Percentiles rank a stretch among this genome's conserved stretches.
Evolutionary conservation across 2,888 invertebrate species (phyloP).

Genomic region (Argyresthia goedartella): DNA sequence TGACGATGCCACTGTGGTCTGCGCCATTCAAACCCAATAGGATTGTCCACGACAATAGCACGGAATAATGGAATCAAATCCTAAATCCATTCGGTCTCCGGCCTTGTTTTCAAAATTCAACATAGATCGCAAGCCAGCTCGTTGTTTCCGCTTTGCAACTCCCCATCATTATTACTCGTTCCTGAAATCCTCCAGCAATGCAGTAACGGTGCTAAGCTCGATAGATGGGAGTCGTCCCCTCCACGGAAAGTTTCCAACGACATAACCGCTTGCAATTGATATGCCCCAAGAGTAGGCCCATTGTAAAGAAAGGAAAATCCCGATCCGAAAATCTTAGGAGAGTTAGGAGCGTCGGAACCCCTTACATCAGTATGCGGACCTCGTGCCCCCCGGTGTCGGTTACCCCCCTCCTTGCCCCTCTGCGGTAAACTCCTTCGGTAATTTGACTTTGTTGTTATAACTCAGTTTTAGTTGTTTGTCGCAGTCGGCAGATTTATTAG

Average conservation of each 20-base stretch:
- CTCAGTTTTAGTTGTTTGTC: conserved; percentile 67
- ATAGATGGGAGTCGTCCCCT: conserved; percentile 53
- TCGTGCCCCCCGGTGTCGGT: conserved; percentile 54
- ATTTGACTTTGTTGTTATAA: conserved; percentile 71
- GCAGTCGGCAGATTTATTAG: conserved; percentile 62
- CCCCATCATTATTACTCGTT: no score
- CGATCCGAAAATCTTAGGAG: conserved; percentile 66
- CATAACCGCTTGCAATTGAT: conserved; percentile 72
- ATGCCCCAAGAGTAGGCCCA: conserved; percentile 69
- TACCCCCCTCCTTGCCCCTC: conserved; percentile 26
- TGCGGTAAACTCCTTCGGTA: conserved; percentile 67
- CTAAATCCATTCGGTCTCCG: conserved; percentile 26
- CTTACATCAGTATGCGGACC: conserved; percentile 58
- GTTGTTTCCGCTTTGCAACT: no score
- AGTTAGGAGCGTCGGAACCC: conserved; percentile 46
- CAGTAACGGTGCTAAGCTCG: conserved; percentile 14
- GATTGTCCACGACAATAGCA: conserved; percentile 55
- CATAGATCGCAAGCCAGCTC: no score
- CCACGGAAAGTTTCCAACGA: conserved; percentile 66
- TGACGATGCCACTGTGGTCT: conserved; percentile 55
- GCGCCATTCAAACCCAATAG: conserved; percentile 52
- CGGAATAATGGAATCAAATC: conserved; percentile 53
- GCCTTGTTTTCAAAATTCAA: no score
- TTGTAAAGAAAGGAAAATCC: conserved; percentile 72
- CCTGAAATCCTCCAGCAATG: no score